Evolutionary conservation across 2,888 invertebrate genomes (phyloP), one percentile per base, ranked within the genome.

Genomic region (Ommatoiulus sabulosus): DNA sequence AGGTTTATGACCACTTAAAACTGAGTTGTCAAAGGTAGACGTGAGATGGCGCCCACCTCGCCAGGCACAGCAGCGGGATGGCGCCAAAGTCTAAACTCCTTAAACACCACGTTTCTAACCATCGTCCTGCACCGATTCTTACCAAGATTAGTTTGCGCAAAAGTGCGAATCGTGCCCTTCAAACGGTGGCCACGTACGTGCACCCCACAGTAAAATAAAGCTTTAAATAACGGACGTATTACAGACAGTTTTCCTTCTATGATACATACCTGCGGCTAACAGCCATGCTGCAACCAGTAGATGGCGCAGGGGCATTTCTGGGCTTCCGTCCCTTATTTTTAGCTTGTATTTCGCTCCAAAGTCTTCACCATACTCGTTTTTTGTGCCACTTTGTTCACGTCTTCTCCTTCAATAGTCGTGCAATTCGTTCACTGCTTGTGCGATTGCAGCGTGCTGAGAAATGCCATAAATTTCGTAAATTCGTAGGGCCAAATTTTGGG

Each of bases 381-480:
- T 3, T 6, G 24, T 7, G 24, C 80, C 35, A 80, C 35, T 24
- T n/a, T 12, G 12, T 35, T 6, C 7, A 35, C 80, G 4, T 80
- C 80, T 63, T 63, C 63, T 80, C 3, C 24, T 80, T 80, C 80
- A 80, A 80, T 24, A 80, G 24, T 80, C 24, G 35, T 35, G 80
- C 80, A 35, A 35, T 80, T 80, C 80, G 3, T 35, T 35, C 35
- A 35, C 80, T 72, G 72, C 7, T n/a, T 20, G 72, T 20, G 20
- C n/a, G 72, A 72, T 20, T 24, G 24, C 80, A 80, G 35, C 12
- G 80, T 80, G 80, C 20, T 80, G 80, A 12, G 80, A 80, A 12
- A 35, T 80, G 80, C 80, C 8, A 35, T 80, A 20, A 35, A 80
- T 80, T 80, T 80, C 80, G 80, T 80, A 80, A 35, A 80, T 80